These are phyloP conservation scores for Drosophila nigrodunni DNA, from an alignment of 1,140 invertebrate species.

Conservation along the genomic window DNA sequence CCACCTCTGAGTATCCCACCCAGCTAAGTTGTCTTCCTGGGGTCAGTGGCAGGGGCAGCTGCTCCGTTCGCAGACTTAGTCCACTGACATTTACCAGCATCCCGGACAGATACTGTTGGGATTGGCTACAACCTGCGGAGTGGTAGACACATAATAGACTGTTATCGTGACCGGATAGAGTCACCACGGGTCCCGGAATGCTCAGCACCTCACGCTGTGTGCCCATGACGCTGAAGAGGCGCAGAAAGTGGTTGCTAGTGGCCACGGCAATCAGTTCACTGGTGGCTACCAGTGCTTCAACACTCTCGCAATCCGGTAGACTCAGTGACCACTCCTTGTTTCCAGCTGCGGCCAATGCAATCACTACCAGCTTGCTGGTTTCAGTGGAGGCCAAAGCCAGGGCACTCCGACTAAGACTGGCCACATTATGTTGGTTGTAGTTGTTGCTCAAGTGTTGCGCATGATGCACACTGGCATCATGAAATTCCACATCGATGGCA, in stretches of 20 bases:
- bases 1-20: slow-evolving; percentile 93
- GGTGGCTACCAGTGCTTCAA: slow-evolving; percentile 89
- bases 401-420: slow-evolving; percentile 91
- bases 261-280: slow-evolving; percentile 91
- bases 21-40: slow-evolving; percentile 90
- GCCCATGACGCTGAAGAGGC: slow-evolving; percentile 94
- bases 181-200: slow-evolving; percentile 90
- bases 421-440: slow-evolving; percentile 91
- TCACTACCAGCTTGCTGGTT: slow-evolving; percentile 89
- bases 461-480: slow-evolving; percentile 95
- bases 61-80: slow-evolving; percentile 61
- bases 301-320: slow-evolving; percentile 91
- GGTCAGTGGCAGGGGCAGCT: slow-evolving; percentile 88
- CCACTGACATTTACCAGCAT: slow-evolving; percentile 84
- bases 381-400: slow-evolving; percentile 91
- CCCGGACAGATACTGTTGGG: slow-evolving; percentile 87
- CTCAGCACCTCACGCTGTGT: slow-evolving; percentile 92
- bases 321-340: slow-evolving; percentile 95
- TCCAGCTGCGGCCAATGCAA: slow-evolving; percentile 90
- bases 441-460: slow-evolving; percentile 95
- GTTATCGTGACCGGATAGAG: slow-evolving; percentile 87
- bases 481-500: slow-evolving; percentile 97
- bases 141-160: slow-evolving; percentile 93
- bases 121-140: slow-evolving; percentile 82
- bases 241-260: slow-evolving; percentile 89